A percentile compares a stretch with the other conserved stretches of the same genome.
Evolutionary conservation across 2,888 invertebrate genomes (phyloP).

Genomic region (Ptycholaimellus sp.): DNA sequence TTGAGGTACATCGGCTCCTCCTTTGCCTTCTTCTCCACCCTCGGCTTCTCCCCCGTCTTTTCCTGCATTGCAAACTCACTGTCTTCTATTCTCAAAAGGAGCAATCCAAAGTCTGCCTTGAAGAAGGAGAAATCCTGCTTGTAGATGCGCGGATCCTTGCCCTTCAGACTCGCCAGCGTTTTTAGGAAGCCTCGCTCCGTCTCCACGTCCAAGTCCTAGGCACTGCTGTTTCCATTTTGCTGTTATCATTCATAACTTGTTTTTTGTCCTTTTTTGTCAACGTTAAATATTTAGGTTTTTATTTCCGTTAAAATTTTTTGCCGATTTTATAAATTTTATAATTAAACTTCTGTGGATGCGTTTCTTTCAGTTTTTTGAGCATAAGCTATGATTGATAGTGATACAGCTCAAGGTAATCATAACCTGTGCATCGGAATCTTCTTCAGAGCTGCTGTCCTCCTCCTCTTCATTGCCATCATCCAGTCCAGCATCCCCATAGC

Average conservation of each 20-base stretch:
- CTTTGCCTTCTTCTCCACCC: slow-evolving; percentile 27
- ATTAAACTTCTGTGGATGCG: too few species aligned
- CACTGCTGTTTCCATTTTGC: too few species aligned
- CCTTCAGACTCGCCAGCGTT: slow-evolving; percentile 57
- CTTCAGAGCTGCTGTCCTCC: slow-evolving; percentile 29
- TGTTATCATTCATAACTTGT: too few species aligned
- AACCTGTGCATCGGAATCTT: slow-evolving; percentile 27
- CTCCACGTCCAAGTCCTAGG: slow-evolving; percentile 39
- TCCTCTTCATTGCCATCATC: slow-evolving; percentile 29
- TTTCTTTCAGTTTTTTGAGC: too few species aligned
- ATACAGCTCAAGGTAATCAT: not conserved
- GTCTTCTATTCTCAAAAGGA: slow-evolving; percentile 4
- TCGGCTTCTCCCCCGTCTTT: slow-evolving; percentile 5
- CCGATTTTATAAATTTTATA: too few species aligned
- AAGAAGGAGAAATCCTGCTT: slow-evolving; percentile 50
- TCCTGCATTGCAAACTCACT: slow-evolving; percentile 2
- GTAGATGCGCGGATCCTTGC: slow-evolving; percentile 66
- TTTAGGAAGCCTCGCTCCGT: slow-evolving; percentile 64
- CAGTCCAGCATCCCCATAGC: slow-evolving; percentile 40
- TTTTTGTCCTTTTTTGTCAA: too few species aligned
- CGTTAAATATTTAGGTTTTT: too few species aligned
- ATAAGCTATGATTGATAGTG: too few species aligned
- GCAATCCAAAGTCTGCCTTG: slow-evolving; percentile 25
- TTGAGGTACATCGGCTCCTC: slow-evolving; percentile 42
- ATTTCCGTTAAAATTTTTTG: too few species aligned